Evolutionary conservation across 2,888 invertebrate species (phyloP), one percentile per base, ranked within the genome.

Genomic region (Drosophila neoperkinsi): DNA sequence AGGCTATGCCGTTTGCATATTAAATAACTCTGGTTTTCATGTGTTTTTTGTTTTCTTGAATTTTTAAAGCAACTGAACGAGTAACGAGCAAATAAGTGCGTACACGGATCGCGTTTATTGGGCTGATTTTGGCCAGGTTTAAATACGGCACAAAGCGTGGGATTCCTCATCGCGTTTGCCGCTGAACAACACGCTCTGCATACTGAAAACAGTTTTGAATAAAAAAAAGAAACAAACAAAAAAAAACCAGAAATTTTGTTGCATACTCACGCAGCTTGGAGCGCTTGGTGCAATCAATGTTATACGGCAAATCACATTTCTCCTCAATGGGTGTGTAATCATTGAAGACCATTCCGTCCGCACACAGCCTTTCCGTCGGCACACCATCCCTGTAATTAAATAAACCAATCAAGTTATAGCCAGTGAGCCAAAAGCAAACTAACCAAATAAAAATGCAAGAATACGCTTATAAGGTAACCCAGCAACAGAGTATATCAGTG

Each of bases 271-370:
- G 98, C 77, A 96, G 94, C 90, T 96, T 96, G 11, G 96, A 95
- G 71, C 97, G 94, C 78, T 96, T 95, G 1, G 95, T 94, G 93
- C 98, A 98, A 92, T 98, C 97, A 71, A 98, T 95, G 89, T 97
- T 97, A 93, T 96, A 97, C 0, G 97, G 97, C 77, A 97, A 94
- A 92, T 97, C 97, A 87, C 97, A 98, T 91, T 97, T 97, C 93
- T 97, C 98, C 67, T 97, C 96, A 69, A 95, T 95, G 3, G 95
- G 94, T 81, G 96, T 96, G 93, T 95, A 97, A 93, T 97, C 98
- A 85, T 98, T 97, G 94, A 98, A 98, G 59, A 98, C 97, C 94
- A 97, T 96, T 30, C 98, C 98, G 91, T 98, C 98, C 0, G 97
- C 96, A 81, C 98, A 98, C 4, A 97, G 94, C 91, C 96, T 97